Evolutionary conservation across 64 coral and sea anemone species (phyloP).

Genomic region (Actinia tenebrosa): DNA sequence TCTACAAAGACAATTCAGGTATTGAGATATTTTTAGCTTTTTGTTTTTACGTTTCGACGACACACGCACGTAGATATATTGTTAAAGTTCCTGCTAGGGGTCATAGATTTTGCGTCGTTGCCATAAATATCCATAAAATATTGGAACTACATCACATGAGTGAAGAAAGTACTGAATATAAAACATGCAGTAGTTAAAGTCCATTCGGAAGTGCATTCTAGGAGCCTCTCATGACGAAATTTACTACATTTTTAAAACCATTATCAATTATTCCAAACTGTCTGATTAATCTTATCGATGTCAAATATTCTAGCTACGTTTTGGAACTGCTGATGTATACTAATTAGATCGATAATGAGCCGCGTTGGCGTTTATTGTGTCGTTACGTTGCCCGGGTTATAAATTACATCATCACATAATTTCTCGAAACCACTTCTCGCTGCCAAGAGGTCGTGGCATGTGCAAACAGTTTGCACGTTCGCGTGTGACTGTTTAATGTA

Average conservation of each 20-base stretch:
- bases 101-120: neutral
- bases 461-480: conserved; percentile 3
- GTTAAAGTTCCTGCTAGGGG: neutral
- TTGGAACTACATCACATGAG: neutral
- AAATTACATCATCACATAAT: conserved; percentile 13
- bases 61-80: neutral
- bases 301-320: neutral
- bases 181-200: neutral
- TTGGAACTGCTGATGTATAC: neutral
- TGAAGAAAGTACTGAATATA: neutral
- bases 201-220: neutral
- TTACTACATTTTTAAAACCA: neutral
- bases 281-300: neutral
- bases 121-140: neutral
- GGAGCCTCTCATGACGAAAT: neutral
- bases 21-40: neutral
- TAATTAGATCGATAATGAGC: neutral
- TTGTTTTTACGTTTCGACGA: neutral
- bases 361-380: neutral
- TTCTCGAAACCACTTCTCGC: neutral
- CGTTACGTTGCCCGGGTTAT: conserved; percentile 1
- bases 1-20: neutral
- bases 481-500: neutral
- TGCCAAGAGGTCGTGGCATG: neutral
- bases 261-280: neutral